Evolutionary conservation across 64 coral and sea anemone species (phyloP).

Genomic region (Montipora cactus): DNA sequence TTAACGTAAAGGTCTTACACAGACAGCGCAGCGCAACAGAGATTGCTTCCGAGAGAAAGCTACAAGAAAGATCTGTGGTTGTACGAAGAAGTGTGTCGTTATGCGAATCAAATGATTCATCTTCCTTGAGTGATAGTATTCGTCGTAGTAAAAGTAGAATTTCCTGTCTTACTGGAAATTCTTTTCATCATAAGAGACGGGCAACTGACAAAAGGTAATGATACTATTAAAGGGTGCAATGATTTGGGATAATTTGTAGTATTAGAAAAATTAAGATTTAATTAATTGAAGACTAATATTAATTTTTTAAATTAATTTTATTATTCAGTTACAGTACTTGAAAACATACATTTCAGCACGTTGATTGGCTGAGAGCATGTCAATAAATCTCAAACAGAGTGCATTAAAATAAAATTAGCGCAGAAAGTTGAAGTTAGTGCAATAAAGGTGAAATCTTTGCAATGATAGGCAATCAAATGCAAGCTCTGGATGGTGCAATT

Average conservation of each 20-base stretch:
- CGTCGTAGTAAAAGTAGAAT: conserved; percentile 53
- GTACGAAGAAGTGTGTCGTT: conserved; percentile 70
- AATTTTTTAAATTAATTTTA: background rate
- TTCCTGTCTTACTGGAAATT: conserved; percentile 59
- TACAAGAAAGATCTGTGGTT: background rate
- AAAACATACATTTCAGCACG: too few relatives aligned
- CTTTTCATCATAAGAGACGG: conserved; percentile 71
- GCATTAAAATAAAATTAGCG: too few relatives aligned
- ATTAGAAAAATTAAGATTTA: conserved; percentile 39
- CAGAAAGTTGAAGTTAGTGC: too few relatives aligned
- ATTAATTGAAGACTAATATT: background rate
- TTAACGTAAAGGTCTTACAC: background rate
- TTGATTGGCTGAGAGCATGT: background rate
- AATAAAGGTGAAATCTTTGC: too few relatives aligned
- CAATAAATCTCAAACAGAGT: too few relatives aligned
- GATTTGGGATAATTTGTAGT: background rate
- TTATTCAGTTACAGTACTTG: background rate
- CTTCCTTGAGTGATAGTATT: conserved; percentile 16
- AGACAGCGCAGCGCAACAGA: background rate
- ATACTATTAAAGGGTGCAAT: background rate
- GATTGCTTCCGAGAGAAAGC: background rate
- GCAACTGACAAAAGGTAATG: conserved; percentile 85
- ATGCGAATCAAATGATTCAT: conserved; percentile 67
- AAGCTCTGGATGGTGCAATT: too few relatives aligned
- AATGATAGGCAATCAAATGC: too few relatives aligned